Evolutionary conservation across 2,888 invertebrate genomes (phyloP).

Genomic region (Tortricodes alternella): DNA sequence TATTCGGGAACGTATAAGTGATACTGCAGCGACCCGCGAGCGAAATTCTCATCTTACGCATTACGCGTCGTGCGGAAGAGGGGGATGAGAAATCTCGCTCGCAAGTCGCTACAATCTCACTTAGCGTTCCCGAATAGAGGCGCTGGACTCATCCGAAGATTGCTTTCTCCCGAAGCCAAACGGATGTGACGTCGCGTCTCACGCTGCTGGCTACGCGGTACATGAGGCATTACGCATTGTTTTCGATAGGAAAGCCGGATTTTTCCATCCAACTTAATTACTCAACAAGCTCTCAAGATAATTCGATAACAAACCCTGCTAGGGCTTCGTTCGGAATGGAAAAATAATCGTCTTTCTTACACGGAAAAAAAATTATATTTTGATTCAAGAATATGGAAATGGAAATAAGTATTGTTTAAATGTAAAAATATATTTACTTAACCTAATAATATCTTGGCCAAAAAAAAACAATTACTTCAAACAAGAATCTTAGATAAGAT

Average conservation of each 20-base stretch:
- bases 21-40: too few species aligned
- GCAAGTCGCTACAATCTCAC: neutral
- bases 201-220: slow-evolving; percentile 32
- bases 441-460: too few species aligned
- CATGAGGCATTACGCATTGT: slow-evolving; percentile 25
- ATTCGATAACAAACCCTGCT: neutral
- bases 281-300: neutral
- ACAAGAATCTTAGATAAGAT: too few species aligned
- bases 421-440: too few species aligned
- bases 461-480: too few species aligned
- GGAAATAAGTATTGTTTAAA: too few species aligned
- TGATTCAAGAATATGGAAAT: too few species aligned
- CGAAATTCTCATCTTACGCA: too few species aligned
- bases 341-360: neutral
- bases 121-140: neutral
- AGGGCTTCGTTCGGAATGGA: neutral
- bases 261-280: slow-evolving; percentile 22
- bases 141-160: neutral
- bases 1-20: too few species aligned
- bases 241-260: slow-evolving; percentile 26
- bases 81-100: too few species aligned
- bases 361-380: too few species aligned
- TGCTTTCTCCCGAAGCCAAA: slow-evolving; percentile 42
- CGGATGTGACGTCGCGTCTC: slow-evolving; percentile 40
- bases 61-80: too few species aligned